Evolutionary conservation across 2,888 invertebrate genomes (phyloP), one percentile per base, ranked within the genome.

Genomic region (Lysandra coridon): DNA sequence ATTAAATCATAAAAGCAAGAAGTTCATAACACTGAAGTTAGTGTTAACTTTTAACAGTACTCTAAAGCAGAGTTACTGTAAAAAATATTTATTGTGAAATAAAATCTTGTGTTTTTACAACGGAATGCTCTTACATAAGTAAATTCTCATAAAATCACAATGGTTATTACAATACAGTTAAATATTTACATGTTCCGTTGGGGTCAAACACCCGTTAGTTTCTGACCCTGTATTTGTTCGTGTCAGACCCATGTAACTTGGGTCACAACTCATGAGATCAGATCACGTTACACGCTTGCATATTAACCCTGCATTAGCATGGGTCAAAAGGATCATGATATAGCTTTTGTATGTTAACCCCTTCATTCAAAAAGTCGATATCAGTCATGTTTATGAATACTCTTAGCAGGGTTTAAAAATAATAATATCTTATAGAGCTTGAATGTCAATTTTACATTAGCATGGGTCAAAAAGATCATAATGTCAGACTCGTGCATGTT

Each of bases 141-240:
- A 44, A 69, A 69, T 69, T 37, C 69, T 33, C 69, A 37, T 37
- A 33, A 33, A 17, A 69, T 17, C 12, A 37, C 69, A 69, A 69
- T 37, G 69, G 14, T 69, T 69, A 33, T 69, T 30, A 69, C 30
- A 69, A 33, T 69, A 69, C 69, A 69, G 69, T 69, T 69, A 69
- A 33, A 69, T 69, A 69, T 69, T 69, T 69, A 69, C 69, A 69
- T 33, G 69, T 37, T 69, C 69, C 69, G 69, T 69, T 69, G 69
- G 5, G 69, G 33, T 69, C 69, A 69, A 69, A 33, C 14, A 69
- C 12, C 69, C 69, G 69, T 69, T 69, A 2, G 1, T 69, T 10
- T 14, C 69, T 69, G 69, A 69, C 69, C 69, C 69, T 69, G 69
- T 33, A 23, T 69, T 69, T 30, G 64, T 69, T 69, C 12, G 4